Evolutionary conservation across 2,113 vertebrate species (phyloP).

Genomic region (Anoura caudifer): DNA sequence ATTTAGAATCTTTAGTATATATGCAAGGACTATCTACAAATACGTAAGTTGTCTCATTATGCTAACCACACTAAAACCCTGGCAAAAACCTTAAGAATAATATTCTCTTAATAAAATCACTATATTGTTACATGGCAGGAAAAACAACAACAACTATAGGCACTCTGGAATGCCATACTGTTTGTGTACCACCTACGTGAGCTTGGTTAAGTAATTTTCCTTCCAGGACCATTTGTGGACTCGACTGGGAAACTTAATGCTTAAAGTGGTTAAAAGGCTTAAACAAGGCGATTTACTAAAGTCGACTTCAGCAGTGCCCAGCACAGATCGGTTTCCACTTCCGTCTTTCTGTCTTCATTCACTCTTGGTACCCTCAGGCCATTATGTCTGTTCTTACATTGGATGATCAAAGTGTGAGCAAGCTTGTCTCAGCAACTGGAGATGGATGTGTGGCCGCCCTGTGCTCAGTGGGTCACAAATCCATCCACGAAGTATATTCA

Average conservation of each 20-base stretch:
- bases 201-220: not conserved
- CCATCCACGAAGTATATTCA: not conserved
- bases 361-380: not conserved
- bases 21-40: not conserved
- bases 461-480: not conserved
- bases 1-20: not conserved
- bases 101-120: not conserved
- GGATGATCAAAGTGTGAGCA: not conserved
- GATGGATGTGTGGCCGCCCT: not conserved
- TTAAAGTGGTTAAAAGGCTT: not conserved
- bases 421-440: not conserved
- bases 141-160: not conserved
- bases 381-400: not conserved
- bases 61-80: not conserved
- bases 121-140: not conserved
- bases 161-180: not conserved
- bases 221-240: not conserved
- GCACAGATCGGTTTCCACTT: not conserved
- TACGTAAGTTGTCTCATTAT: not conserved
- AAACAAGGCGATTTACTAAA: not conserved
- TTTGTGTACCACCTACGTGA: not conserved
- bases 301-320: not conserved
- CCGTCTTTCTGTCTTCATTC: not conserved
- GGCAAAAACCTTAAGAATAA: not conserved
- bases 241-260: not conserved